Evolutionary conservation across 2,888 invertebrate genomes (phyloP), one percentile per base, ranked within the genome.

Genomic region (Eristalis intricaria): DNA sequence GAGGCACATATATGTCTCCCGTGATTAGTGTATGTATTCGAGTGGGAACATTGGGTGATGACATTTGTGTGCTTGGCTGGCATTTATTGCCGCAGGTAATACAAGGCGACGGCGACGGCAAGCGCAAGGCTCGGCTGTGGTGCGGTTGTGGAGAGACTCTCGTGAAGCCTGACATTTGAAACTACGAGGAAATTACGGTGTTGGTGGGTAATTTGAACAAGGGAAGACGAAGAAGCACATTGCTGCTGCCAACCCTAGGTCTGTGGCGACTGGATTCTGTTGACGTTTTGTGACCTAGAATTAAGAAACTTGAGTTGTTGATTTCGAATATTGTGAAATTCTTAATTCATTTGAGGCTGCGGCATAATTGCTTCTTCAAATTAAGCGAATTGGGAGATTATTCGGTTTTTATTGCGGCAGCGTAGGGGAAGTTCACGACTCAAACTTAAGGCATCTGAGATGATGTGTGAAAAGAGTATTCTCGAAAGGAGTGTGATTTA

Each of bases 121-220:
- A 7, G 19, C 43, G 43, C 19, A 50, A 50, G 50, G 50, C 50
- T 50, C 50, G 26, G 56, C 29, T 19, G 64, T 74, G 11, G 32
- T 32, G 32, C 32, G 32, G 0, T 7, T 3, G 1, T 8, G 1
- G 8, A 8, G 32, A 43, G 29, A 43, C 43, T 40, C 60, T 60
- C 40, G 56, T 61, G 66, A 43, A 60, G 61, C 40, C 65, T 75
- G 68, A 76, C 76, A 68, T 68, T 68, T 76, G n/a, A 23, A 19
- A 68, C 66, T 19, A 66, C 8, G 40, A 76, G 66, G 40, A 60
- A 68, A 61, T 61, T 50, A 50, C 19, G 50, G 19, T 19, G 61
- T 29, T 61, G 76, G 43, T 43, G 10, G 38, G 60, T 61, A 75
- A 66, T 60, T 75, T 66, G 58, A 75, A 65, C 22, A 76, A 29